phyloP scores from a whole-genome alignment of 1,140 invertebrate genomes.

The Cydia amplana region DNA sequence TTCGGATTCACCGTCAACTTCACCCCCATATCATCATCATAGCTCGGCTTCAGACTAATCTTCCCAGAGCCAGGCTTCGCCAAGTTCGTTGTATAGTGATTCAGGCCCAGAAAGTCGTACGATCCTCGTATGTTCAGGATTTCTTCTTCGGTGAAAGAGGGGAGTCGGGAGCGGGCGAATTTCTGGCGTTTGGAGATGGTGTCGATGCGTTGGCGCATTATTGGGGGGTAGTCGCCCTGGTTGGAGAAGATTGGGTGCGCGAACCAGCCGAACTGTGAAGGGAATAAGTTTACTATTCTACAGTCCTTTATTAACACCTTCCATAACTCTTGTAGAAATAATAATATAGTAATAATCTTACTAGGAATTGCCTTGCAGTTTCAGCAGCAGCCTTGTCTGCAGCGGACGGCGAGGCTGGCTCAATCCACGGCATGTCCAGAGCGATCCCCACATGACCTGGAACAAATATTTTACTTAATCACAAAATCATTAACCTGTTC shows the following conservation, averaged over 20 bases:
- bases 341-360: conserved; percentile 34
- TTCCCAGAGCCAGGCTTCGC: conserved; percentile 40
- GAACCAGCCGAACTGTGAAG: conserved; percentile 82
- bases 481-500: not conserved
- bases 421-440: conserved; percentile 76
- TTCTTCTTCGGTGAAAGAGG: conserved; percentile 73
- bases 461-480: not conserved
- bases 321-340: not conserved
- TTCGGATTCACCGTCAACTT: conserved; percentile 52
- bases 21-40: conserved; percentile 62
- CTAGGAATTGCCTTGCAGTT: conserved; percentile 75
- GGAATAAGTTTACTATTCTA: too few species aligned
- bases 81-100: conserved; percentile 80
- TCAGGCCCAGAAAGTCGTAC: conserved; percentile 81
- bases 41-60: conserved; percentile 54
- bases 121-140: conserved; percentile 74
- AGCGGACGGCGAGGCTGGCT: conserved; percentile 62
- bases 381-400: conserved; percentile 75
- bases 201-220: conserved; percentile 80
- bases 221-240: conserved; percentile 82
- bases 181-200: conserved; percentile 79
- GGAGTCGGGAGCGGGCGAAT: conserved; percentile 76
- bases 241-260: conserved; percentile 81
- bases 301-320: not conserved
- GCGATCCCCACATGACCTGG: conserved; percentile 74